phyloP scores from a whole-genome alignment of 2,797 vertebrate genomes.

The Lacerta viridis region DNA sequence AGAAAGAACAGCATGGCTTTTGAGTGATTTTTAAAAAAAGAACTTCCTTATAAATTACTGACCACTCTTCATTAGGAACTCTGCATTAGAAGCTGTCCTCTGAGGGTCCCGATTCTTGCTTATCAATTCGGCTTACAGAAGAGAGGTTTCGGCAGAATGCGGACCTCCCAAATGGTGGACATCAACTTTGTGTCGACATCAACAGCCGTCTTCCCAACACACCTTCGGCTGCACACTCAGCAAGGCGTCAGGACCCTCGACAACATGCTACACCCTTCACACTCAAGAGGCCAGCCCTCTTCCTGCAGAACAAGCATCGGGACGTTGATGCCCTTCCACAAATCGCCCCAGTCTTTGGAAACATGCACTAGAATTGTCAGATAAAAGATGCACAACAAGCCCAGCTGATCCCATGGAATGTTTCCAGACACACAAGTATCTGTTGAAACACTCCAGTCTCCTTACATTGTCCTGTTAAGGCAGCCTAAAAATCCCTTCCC shows the following conservation, averaged over 20 bases:
- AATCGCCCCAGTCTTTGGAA: neutral
- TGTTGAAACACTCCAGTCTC: neutral
- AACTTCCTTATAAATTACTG: too few relatives aligned
- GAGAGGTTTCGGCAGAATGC: neutral
- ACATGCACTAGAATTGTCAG: neutral
- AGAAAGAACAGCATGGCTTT: neutral
- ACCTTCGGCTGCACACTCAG: too few relatives aligned
- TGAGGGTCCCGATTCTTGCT: too few relatives aligned
- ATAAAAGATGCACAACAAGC: neutral
- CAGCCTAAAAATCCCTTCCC: neutral
- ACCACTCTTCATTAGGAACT: too few relatives aligned
- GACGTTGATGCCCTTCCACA: neutral
- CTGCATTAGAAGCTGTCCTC: too few relatives aligned
- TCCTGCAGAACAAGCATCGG: too few relatives aligned
- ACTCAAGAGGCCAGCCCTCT: neutral
- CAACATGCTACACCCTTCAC: too few relatives aligned
- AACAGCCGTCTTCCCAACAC: neutral
- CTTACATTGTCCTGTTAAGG: neutral
- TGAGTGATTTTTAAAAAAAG: too few relatives aligned
- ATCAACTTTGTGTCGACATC: neutral
- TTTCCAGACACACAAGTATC: neutral
- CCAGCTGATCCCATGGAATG: neutral
- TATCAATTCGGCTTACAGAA: neutral
- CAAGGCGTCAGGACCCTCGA: neutral
- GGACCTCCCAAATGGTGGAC: neutral